Percentiles rank a stretch among this genome's conserved stretches.
Conservation (phyloP, 2,888 invertebrate genomes). For the Balanococcus diminutus region DNA sequence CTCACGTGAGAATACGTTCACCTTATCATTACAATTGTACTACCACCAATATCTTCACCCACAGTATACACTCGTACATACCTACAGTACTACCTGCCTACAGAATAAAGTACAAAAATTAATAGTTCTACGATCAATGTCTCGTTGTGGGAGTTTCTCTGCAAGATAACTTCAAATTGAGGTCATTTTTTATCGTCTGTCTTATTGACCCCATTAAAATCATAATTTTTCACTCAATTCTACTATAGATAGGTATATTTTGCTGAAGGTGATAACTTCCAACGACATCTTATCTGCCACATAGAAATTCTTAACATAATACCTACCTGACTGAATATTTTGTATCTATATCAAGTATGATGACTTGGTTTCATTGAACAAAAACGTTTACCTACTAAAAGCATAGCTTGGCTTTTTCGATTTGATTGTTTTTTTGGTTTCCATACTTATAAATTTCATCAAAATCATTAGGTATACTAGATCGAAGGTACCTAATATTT, state of each 20-base stretch:
- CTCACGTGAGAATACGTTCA: not conserved
- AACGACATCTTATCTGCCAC: no score
- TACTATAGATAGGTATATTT: not conserved
- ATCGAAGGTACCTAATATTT: no score
- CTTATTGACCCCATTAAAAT: not conserved
- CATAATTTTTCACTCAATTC: not conserved
- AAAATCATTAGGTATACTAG: no score
- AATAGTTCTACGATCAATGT: not conserved
- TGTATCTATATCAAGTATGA: no score
- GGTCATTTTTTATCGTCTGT: not conserved
- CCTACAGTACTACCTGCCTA: constrained; percentile 1
- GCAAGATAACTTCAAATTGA: not conserved
- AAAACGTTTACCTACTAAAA: no score
- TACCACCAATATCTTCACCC: not conserved
- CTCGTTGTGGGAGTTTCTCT: not conserved
- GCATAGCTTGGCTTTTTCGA: no score
- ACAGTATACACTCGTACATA: not conserved
- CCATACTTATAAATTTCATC: no score
- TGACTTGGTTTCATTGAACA: no score
- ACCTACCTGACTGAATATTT: no score
- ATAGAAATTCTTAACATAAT: no score
- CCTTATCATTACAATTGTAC: not conserved
- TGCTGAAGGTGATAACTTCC: not conserved
- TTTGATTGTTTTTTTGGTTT: no score
- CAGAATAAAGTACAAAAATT: constrained; percentile 27